Base-by-base conservation (phyloP, 2,888 invertebrate species). In the Cheiracanthium punctorium region DNA sequence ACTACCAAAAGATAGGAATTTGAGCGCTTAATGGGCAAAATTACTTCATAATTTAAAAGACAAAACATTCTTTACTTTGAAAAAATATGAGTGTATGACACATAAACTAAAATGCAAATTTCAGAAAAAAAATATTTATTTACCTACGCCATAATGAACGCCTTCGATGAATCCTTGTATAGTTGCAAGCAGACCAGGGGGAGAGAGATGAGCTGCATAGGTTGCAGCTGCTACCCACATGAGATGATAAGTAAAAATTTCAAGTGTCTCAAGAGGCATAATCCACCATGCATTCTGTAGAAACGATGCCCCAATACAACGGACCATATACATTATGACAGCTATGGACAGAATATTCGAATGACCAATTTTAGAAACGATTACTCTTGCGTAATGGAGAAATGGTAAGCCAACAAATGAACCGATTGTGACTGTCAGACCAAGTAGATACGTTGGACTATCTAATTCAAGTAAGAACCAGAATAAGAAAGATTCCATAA, bases 181-280 rank as follows among this genome's bases (percentile, higher is more conserved):
- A 0, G 97, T 97, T 5, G 96, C 96, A 81, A 96, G 92, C 89
- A 96, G 92, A 90, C 95, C 96, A 91, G 95, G 95, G 0, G 97
- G 97, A 0, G 96, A 95, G 90, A 97, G 92, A 91, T 95, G 94
- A 20, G 96, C 95, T 90, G 96, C 96, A 91, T 96, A 96, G 0
- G 96, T 96, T 7, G 96, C 96, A 0, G 96, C 96, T 52, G 97
- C 96, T n/a, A 96, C 96, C 95, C 96, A 97, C 96, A 97, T 96
- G 89, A 97, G 92, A 90, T 96, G 96, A 30, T 96, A 95, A 0
- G 96, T 96, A n/a, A 96, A 92, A 0, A 96, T 95, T 92, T 96
- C 96, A 94, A 96, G 94, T 0, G 95, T 95, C 80, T 96, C 96
- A 90, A 96, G 96, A 0, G 96, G 96, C 90, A 96, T 96, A 90